Evolutionary conservation across 2,113 vertebrate genomes (phyloP).

Genomic region (Entelurus aequoreus): DNA sequence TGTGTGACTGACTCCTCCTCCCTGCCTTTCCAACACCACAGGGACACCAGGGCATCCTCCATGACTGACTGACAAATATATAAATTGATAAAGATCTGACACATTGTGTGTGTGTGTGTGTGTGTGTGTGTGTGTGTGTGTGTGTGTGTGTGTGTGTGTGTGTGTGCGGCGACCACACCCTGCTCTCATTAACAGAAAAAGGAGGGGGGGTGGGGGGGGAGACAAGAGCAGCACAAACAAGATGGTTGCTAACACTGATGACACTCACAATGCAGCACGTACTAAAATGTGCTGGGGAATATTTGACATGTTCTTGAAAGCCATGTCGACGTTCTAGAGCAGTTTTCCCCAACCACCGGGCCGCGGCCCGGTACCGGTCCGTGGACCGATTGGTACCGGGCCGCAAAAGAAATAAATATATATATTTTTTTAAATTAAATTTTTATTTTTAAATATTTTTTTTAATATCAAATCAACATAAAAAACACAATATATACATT

Average conservation of each 20-base stretch:
- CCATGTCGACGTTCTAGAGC: too few species aligned
- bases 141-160: conserved; percentile 25
- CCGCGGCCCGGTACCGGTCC: too few species aligned
- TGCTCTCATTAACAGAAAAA: conserved; percentile 78
- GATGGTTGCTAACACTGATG: not conserved
- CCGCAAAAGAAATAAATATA: too few species aligned
- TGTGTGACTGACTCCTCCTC: conserved; percentile 36
- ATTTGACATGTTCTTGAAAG: too few species aligned
- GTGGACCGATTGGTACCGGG: too few species aligned
- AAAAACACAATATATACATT: too few species aligned
- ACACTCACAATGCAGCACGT: too few species aligned
- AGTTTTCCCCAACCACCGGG: too few species aligned
- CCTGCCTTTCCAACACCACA: conserved; percentile 15
- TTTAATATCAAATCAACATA: too few species aligned
- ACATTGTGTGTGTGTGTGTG: not conserved
- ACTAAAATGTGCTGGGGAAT: too few species aligned
- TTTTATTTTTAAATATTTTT: too few species aligned
- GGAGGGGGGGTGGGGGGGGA: conserved; percentile 52
- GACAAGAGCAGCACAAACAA: conserved; percentile 22
- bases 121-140: conserved; percentile 17
- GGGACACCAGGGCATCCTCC: conserved; percentile 38
- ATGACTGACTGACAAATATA: conserved; percentile 44
- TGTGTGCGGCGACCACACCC: conserved; percentile 80
- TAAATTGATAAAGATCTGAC: conserved; percentile 39
- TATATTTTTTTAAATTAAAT: too few species aligned